Evolutionary conservation across 2,888 invertebrate genomes (phyloP), one percentile per base, ranked within the genome.

Genomic region (Cephus runcator): DNA sequence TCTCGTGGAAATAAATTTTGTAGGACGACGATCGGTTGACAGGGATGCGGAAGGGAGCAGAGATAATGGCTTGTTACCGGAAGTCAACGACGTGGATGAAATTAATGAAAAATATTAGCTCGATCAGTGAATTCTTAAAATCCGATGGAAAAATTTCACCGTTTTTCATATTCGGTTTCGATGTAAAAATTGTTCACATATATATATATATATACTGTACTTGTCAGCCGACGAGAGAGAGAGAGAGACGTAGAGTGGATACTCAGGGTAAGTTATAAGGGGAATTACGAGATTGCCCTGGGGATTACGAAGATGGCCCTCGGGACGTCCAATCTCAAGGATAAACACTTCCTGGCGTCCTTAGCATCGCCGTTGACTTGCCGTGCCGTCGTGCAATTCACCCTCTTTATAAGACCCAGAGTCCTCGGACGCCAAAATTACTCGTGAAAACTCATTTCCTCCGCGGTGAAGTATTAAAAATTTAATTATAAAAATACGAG

Each of bases 261-360:
- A 40, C 40, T 40, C 40, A 79, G 81, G 84, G 80, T 83, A 87
- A 90, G 89, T 90, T 91, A 90, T 91, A 90, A 85, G 86, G 86
- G 84, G 88, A 90, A 91, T 91, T 91, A 90, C 90, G 90, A 90
- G 90, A 91, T 91, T 91, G 90, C 90, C 88, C 87, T 88, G 86
- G 89, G 90, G 90, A 91, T 91, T 91, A 91, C 90, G 87, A 88
- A 86, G 89, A 91, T 90, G 90, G 88, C 89, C 90, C 88, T 85
- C 80, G 87, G 87, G 87, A 91, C 90, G 91, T 91, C 90, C 90
- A 91, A 91, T 91, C 90, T 91, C 89, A 86, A 89, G 91, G 90
- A 91, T 91, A 91, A 91, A 91, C 91, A 91, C 90, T 90, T 90
- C 87, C 89, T 86, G 85, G 87, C 90, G 88, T 87, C 89, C 88